Percentiles rank a stretch among this genome's conserved stretches.
phyloP scores from a whole-genome alignment of 1,140 invertebrate genomes.

The Pseudomyrmex pallidus region DNA sequence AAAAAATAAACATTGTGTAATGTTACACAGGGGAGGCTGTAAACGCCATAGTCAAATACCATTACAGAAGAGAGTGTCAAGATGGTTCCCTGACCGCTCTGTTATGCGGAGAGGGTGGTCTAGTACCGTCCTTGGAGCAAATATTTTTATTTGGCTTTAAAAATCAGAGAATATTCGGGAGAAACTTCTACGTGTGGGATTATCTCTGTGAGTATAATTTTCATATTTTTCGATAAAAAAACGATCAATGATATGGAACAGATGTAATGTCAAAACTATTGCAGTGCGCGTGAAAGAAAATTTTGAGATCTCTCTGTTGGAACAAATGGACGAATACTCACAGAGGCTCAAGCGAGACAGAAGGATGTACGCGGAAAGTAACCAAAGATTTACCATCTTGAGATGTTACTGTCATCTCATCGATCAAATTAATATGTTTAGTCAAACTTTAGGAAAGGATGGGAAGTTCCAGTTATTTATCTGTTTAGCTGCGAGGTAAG shows the following conservation, averaged over 20 bases:
- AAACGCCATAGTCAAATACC: conserved; percentile 98
- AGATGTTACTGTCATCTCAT: conserved; percentile 92
- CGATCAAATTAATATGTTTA: conserved; percentile 93
- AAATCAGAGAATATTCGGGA: conserved; percentile 95
- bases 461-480: conserved; percentile 99
- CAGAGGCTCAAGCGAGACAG: conserved; percentile 80
- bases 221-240: background rate
- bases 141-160: conserved; percentile 97
- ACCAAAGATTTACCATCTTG: conserved; percentile 89
- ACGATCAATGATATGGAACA: background rate
- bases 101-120: conserved; percentile 96
- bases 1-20: conserved; percentile 28
- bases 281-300: conserved; percentile 94
- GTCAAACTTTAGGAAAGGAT: conserved; percentile 97
- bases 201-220: conserved; percentile 91
- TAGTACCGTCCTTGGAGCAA: conserved; percentile 97
- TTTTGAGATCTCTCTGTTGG: conserved; percentile 90
- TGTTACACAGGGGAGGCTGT: conserved; percentile 92
- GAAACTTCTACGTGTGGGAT: conserved; percentile 99
- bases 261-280: conserved; percentile 40
- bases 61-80: conserved; percentile 91
- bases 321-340: conserved; percentile 85
- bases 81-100: conserved; percentile 96
- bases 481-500: conserved; percentile 88
- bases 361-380: conserved; percentile 80